Base-by-base conservation (phyloP, 2,888 invertebrate species). In the Cremastobaeus sp. region DNA sequence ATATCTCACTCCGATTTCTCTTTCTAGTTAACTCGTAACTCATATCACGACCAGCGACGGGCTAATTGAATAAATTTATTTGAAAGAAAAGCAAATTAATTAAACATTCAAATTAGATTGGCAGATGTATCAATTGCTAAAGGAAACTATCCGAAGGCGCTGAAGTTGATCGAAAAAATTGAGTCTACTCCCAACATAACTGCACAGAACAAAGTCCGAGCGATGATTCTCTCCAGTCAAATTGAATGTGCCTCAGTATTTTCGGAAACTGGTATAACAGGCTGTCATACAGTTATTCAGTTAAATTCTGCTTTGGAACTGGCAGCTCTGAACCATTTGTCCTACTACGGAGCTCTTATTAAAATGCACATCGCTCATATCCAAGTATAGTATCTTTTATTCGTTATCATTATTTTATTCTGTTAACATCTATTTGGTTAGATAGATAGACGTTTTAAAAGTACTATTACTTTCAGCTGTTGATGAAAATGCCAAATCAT, bases 351-450 rank as follows among this genome's bases (percentile, higher is more conserved):
- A 41, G 92, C 94, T 0, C 85, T 94, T 20, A 91, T 93, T 2
- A 93, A 94, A 80, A 91, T 96, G 89, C 92, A 95, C 82, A 91
- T 96, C 47, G 95, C 95, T 0, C 93, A 94, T 84, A 90, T 94
- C 8, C 91, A 91, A 89, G 90, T 91, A n/a, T 9, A 32, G 11
- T 32, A n/a, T n/a, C n/a, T n/a, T n/a, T n/a, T n/a, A n/a, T n/a
- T n/a, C n/a, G n/a, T n/a, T n/a, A n/a, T n/a, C n/a, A 79, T 43
- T 32, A 41, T 25, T 21, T 48, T 35, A n/a, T n/a, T n/a, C n/a
- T n/a, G n/a, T n/a, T n/a, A n/a, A n/a, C n/a, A n/a, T n/a, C n/a
- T n/a, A n/a, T n/a, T n/a, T n/a, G n/a, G n/a, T n/a, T n/a, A n/a
- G n/a, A n/a, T n/a, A n/a, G n/a, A n/a, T n/a, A n/a, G n/a, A n/a